These are phyloP conservation scores for Malurus splendens DNA, from an alignment of 2,797 vertebrate species.

Conservation along the genomic window DNA sequence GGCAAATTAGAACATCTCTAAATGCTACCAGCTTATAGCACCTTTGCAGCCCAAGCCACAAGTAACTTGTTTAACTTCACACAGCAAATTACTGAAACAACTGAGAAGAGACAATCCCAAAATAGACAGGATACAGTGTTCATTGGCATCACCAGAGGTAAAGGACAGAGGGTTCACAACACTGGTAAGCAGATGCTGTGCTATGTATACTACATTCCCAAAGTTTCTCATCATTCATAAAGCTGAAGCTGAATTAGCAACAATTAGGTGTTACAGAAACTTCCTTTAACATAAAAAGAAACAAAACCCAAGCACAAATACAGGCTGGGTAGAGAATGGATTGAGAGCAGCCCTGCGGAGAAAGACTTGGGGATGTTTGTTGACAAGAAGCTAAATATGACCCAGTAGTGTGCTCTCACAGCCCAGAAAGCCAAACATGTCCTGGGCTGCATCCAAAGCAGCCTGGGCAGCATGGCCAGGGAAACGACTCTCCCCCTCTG, in stretches of 20 bases:
- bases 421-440: background rate
- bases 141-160: conserved; percentile 26
- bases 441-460: background rate
- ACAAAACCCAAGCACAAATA: background rate
- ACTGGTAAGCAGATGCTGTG: conserved; percentile 3
- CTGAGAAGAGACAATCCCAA: conserved; percentile 41
- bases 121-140: conserved; percentile 48
- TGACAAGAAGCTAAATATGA: background rate
- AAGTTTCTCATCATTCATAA: background rate
- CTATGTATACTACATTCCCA: background rate
- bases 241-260: conserved; percentile 10
- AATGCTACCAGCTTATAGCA: conserved; percentile 21
- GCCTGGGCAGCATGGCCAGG: accelerated
- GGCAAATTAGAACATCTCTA: background rate
- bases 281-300: background rate
- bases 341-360: background rate
- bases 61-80: conserved; percentile 32
- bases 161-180: conserved; percentile 37
- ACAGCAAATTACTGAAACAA: conserved; percentile 53
- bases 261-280: background rate
- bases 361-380: background rate
- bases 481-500: background rate
- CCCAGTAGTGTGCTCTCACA: background rate
- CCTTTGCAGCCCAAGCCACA: background rate
- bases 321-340: background rate